phyloP scores from a whole-genome alignment of 37 sponge, comb jelly and placozoan species.

The Lycopodina hypogea region DNA sequence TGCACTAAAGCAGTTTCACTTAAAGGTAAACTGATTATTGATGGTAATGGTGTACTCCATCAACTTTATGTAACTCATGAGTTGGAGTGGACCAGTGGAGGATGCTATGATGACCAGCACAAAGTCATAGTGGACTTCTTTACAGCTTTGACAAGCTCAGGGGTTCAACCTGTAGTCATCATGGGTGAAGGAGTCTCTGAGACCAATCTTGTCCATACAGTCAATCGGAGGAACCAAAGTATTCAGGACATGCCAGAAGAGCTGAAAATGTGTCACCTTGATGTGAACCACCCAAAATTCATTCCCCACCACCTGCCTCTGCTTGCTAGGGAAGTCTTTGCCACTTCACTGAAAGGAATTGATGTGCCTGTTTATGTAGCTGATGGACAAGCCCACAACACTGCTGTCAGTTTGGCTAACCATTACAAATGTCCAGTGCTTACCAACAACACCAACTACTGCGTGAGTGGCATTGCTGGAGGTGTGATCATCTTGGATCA shows the following conservation, averaged over 20 bases:
- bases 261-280: neutral
- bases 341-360: neutral
- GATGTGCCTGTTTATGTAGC: neutral
- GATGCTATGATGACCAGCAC: neutral
- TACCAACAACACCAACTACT: conserved; percentile 10
- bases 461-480: neutral
- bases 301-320: conserved; percentile 4
- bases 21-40: conserved; percentile 9
- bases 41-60: conserved; percentile 1
- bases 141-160: neutral
- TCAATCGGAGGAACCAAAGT: neutral
- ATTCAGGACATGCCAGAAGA: neutral
- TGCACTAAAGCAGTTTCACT: neutral
- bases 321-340: neutral
- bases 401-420: conserved; percentile 5
- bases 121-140: conserved; percentile 9
- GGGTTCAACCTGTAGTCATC: neutral
- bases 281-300: neutral
- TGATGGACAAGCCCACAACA: conserved; percentile 4
- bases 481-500: conserved; percentile 3
- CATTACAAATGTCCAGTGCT: conserved; percentile 10
- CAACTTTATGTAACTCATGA: neutral
- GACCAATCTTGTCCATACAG: neutral
- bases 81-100: conserved; percentile 14
- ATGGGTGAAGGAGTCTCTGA: conserved; percentile 3